Base-by-base conservation (phyloP, 2,888 invertebrate species). In the Mythimna pallens region DNA sequence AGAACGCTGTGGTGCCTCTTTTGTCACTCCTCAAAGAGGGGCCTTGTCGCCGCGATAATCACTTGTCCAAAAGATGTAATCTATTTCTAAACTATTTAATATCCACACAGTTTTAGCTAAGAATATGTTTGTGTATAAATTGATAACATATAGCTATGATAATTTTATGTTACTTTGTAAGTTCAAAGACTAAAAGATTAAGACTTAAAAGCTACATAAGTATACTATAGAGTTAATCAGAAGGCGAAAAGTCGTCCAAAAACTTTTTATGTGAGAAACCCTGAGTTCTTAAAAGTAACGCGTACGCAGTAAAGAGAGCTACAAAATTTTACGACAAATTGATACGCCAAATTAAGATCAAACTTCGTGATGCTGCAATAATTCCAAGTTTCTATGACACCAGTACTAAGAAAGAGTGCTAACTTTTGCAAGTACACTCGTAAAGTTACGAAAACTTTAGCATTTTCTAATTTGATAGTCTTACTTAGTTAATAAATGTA, bases 321-420 rank as follows among this genome's bases (percentile, higher is more conserved):
- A 81, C 75, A 84, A 86, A 75, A 73, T 72, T 84, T 84, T 84
- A 86, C 70, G 73, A 61, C 62, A 36, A 69, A 73, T 81, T 84
- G 85, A 84, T 84, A 78, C 69, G 66, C 65, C 20, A 65, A 84
- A 83, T 83, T 81, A 83, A 73, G 77, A 84, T 58, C 61, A 68
- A 86, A 80, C 83, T 82, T 81, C 70, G 67, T 86, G 78, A 86
- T 80, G 70, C 43, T 75, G 76, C 74, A 63, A 77, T 78, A 66
- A 84, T 76, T 76, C 62, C 63, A 70, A 84, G 68, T 83, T 85
- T 77, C 74, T 74, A 81, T 77, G 69, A 76, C 70, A 75, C 61
- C 58, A 40, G 43, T 58, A 76, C 63, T 70, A 36, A 75, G 63
- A 68, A 72, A 80, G 68, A 78, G 75, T 72, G 59, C 34, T 81